Base-by-base conservation (phyloP, 2,888 invertebrate genomes). In the Rhamphomyia laevipes region DNA sequence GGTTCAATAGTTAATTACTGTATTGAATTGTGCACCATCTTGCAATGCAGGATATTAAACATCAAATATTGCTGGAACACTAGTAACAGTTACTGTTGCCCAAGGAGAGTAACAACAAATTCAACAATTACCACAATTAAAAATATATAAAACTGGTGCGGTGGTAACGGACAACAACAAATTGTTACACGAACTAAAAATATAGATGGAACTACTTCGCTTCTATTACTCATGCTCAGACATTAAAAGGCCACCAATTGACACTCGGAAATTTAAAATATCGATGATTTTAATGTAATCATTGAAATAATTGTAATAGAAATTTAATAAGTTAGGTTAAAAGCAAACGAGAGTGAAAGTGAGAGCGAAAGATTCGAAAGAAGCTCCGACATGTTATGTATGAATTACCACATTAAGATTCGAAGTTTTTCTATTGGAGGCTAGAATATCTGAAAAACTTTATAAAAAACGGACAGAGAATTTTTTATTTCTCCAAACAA, bases 181-280 rank as follows among this genome's bases (percentile, higher is more conserved):
- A 61, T 71, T 50, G 68, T 71, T 31, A 68, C 70, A 23, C 69
- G 69, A 56, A 61, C 67, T 6, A 70, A 70, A 55, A 69, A 70
- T 51, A 67, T 68, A 12, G 70, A 71, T 53, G 67, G 68, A 35
- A 68, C 69, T 27, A 62, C 69, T 41, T 68, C 71, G 17, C 51
- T 71, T 71, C 71, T 2, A 69, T 70, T 53, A 69, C 70, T 27
- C 70, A 70, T 57, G 70, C 70, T 51, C 70, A 70, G 61, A 69
- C 70, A 44, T 55, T 71, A 59, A 70, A 67, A 56, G 70, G 71
- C 47, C 71, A 71, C 60, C 70, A 69, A 58, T 64, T 71, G 49
- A 56, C 56, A 40, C 61, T 71, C 55, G 67, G 69, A 58, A 70
- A 70, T 57, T 62, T 71, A 47, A 71, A 68, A 68, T 69, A 67